Conservation (phyloP, 2,888 invertebrate species). For the Falcaria lacertinaria region DNA sequence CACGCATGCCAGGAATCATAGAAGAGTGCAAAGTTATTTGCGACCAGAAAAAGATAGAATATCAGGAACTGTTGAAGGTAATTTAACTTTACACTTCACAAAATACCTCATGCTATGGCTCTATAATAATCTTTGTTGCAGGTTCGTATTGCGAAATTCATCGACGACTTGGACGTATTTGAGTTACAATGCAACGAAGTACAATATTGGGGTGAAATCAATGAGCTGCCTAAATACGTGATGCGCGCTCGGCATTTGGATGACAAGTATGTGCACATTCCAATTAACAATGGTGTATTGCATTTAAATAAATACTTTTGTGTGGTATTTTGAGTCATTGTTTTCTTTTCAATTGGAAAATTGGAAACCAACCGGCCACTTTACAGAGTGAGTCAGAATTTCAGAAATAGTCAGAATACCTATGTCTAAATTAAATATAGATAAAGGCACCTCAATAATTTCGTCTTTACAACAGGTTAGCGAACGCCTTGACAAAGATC, state of each 20-base stretch:
- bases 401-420: too few relatives aligned
- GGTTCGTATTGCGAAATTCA: conserved; percentile 88
- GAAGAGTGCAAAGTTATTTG: conserved; percentile 90
- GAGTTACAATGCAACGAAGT: conserved; percentile 90
- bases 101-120: too few relatives aligned
- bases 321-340: not conserved
- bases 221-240: conserved; percentile 90
- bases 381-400: too few relatives aligned
- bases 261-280: conserved; percentile 61
- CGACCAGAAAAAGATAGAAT: conserved; percentile 90
- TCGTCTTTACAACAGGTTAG: conserved; percentile 68
- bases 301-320: not conserved
- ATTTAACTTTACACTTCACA: not conserved
- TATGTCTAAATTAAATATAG: too few relatives aligned
- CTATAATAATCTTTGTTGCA: conserved; percentile 16
- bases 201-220: conserved; percentile 92
- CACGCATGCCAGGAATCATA: conserved; percentile 88
- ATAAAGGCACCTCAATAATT: too few relatives aligned
- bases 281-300: not conserved
- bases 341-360: not conserved
- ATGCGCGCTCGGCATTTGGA: conserved; percentile 90
- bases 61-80: conserved; percentile 88
- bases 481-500: conserved; percentile 87
- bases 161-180: conserved; percentile 89
- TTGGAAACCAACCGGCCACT: too few relatives aligned